phyloP scores from a whole-genome alignment of 2,113 vertebrate genomes.

The Ciconia boyciana region DNA sequence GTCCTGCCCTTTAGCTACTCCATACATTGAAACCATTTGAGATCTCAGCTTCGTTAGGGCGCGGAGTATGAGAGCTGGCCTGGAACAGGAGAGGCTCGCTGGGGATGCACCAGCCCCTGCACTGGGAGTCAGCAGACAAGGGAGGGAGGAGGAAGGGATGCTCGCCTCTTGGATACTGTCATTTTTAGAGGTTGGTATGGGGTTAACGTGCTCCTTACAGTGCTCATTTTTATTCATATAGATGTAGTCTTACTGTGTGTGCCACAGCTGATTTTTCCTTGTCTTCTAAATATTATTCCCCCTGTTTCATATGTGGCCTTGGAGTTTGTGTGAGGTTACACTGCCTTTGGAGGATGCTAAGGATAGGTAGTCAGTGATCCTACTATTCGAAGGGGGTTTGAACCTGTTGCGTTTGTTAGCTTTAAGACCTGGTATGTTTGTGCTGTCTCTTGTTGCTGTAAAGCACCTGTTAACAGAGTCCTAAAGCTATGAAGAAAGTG shows the following conservation, averaged over 20 bases:
- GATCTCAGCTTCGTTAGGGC: not conserved
- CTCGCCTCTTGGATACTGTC: not conserved
- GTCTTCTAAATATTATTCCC: not conserved
- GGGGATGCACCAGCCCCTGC: not conserved
- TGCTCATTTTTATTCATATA: not conserved
- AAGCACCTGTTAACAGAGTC: not conserved
- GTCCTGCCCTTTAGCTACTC: not conserved
- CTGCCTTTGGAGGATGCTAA: not conserved
- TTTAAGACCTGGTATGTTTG: not conserved
- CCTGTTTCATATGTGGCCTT: not conserved
- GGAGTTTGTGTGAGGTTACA: not conserved
- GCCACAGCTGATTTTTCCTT: not conserved
- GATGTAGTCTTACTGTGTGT: not conserved
- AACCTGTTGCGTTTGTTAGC: not conserved
- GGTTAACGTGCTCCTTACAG: not conserved
- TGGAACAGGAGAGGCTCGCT: fast-evolving
- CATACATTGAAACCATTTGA: fast-evolving
- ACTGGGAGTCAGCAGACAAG: not conserved
- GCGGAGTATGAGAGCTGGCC: not conserved
- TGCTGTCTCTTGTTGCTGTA: not conserved
- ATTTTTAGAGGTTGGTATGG: not conserved
- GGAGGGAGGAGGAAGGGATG: not conserved
- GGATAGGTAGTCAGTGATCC: not conserved
- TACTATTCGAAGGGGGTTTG: not conserved
- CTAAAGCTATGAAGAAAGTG: not conserved